Conservation (phyloP, 2,888 invertebrate genomes). For the Morpho helenor region DNA sequence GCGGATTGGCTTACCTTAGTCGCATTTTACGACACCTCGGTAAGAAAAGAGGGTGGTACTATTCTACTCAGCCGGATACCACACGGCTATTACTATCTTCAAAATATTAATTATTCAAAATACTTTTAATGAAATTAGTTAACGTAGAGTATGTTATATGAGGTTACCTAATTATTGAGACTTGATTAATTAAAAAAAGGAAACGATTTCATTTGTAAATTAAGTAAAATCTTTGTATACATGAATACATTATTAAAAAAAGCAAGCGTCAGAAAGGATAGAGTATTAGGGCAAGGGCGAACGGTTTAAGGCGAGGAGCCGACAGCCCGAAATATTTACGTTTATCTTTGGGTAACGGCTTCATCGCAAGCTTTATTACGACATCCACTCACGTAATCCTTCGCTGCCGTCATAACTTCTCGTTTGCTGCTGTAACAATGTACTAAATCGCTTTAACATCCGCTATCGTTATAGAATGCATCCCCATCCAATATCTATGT, state of each 20-base stretch:
- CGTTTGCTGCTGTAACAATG: conserved; percentile 74
- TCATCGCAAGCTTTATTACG: conserved; percentile 79
- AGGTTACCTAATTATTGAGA: too few relatives aligned
- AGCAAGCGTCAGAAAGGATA: conserved; percentile 35
- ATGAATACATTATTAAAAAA: conserved; percentile 24
- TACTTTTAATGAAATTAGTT: too few relatives aligned
- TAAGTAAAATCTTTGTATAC: conserved; percentile 2
- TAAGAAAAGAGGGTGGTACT: too few relatives aligned
- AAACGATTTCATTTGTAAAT: neutral
- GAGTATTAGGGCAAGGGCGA: conserved; percentile 31
- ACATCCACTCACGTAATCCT: conserved; percentile 79
- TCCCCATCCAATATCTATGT: neutral
- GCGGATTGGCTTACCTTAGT: too few relatives aligned
- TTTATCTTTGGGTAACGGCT: conserved; percentile 78
- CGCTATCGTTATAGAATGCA: conserved; percentile 32
- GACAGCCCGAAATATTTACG: conserved; percentile 74
- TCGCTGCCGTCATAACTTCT: conserved; percentile 76
- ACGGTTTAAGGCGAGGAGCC: conserved; percentile 42
- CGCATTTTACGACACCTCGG: too few relatives aligned
- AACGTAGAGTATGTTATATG: too few relatives aligned
- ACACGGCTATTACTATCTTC: too few relatives aligned
- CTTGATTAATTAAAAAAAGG: too few relatives aligned
- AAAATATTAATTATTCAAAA: too few relatives aligned
- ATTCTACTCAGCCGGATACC: too few relatives aligned
- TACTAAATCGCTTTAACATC: conserved; percentile 66